Evolutionary conservation across 2,888 invertebrate species (phyloP), one percentile per base, ranked within the genome.

Genomic region (Bombyx huttoni): DNA sequence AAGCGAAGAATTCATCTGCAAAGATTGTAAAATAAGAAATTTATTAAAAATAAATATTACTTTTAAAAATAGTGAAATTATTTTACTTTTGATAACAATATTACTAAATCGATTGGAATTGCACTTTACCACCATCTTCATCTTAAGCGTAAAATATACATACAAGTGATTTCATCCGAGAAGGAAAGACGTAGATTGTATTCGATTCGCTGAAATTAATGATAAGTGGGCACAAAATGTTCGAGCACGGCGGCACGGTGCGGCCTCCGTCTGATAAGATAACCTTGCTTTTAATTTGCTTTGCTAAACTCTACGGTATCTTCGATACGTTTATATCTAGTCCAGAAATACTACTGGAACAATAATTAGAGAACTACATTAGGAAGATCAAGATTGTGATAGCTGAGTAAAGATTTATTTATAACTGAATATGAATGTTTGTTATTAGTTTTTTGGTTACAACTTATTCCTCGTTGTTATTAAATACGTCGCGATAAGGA

Each of bases 281-380:
- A 87, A 87, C 87, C 87, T 87, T 86, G 88, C 79, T 78, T 84
- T 82, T 72, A 83, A 85, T 85, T 85, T 81, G 75, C 75, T 82
- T 80, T 67, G 74, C 79, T 67, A 70, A 70, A 68, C 54, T 58
- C 40, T n/a, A 50, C 53, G 56, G 56, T 58, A 52, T 49, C 54
- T 63, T 24, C 24, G 24, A 24, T 24, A 65, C 68, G 66, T 40
- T 8, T 40, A 8, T 40, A 40, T 62, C 59, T 62, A 60, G 62
- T 67, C 57, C 61, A 63, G 60, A 65, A 70, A 73, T 58, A 62
- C 68, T 56, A 64, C 68, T 70, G 67, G 58, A 61, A 70, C 62
- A 65, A 71, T 78, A 76, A 81, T 79, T 76, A 74, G 65, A 59
- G 47, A 53, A 50, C 49, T 47, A 56, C 53, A 57, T 52, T 58